These are phyloP conservation scores for Tyrannus savana DNA, from an alignment of 2,113 vertebrate species.

Conservation along the genomic window DNA sequence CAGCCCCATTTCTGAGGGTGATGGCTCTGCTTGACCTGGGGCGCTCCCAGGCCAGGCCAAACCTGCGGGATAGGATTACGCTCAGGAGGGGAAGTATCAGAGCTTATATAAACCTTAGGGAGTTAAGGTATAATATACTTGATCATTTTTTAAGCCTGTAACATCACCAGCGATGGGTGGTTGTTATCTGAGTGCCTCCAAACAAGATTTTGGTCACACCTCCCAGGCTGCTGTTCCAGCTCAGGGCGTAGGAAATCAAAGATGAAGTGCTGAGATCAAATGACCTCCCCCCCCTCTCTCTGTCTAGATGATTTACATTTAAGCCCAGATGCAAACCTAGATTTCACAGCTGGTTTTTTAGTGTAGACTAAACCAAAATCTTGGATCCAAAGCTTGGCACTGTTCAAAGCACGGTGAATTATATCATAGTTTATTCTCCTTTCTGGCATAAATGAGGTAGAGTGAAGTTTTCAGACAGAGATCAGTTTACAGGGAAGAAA, in stretches of 20 bases:
- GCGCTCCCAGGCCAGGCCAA: not conserved
- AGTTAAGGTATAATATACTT: not conserved
- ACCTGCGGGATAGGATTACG: not conserved
- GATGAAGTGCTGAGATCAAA: not conserved
- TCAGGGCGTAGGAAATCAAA: not conserved
- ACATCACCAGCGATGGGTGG: not conserved
- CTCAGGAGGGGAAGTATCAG: not conserved
- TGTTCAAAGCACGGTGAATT: not conserved
- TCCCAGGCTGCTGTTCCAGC: not conserved
- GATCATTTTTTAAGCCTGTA: not conserved
- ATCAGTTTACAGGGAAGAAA: not conserved
- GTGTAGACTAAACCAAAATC: slow-evolving; percentile 13
- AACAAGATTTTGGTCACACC: not conserved
- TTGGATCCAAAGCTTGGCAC: not conserved
- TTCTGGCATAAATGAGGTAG: not conserved
- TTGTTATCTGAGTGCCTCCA: not conserved
- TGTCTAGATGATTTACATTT: not conserved
- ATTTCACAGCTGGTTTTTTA: not conserved
- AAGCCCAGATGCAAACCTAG: not conserved
- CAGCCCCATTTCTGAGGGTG: fast-evolving
- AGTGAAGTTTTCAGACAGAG: not conserved
- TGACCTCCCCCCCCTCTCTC: not conserved
- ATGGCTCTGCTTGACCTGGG: not conserved
- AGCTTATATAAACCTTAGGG: not conserved
- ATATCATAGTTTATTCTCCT: not conserved